Percentiles rank a stretch among this genome's conserved stretches.
These are phyloP conservation scores for Halocaridina rubra DNA, from an alignment of 2,888 invertebrate genomes.

Conservation along the genomic window DNA sequence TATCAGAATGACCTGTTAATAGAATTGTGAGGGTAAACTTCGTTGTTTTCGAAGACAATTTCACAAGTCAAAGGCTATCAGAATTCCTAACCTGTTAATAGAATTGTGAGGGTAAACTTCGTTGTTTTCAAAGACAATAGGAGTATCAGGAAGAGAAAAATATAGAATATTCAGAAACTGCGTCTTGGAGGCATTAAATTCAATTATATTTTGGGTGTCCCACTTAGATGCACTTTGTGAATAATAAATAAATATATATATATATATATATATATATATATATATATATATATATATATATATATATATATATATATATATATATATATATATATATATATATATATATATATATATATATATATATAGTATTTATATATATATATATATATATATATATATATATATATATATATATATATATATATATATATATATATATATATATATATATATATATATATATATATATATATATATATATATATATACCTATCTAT, in stretches of 20 bases:
- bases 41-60: too few relatives aligned
- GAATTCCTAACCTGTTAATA: too few relatives aligned
- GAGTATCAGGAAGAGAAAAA: too few relatives aligned
- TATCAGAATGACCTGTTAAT: too few relatives aligned
- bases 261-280: not conserved
- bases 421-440: not conserved
- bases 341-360: not conserved
- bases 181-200: too few relatives aligned
- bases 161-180: too few relatives aligned
- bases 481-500: not conserved
- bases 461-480: conserved; percentile 8
- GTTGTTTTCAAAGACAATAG: too few relatives aligned
- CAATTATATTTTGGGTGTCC: too few relatives aligned
- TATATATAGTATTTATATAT: not conserved
- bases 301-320: not conserved
- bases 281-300: not conserved
- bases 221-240: too few relatives aligned
- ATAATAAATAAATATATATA: not conserved
- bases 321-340: not conserved
- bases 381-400: not conserved
- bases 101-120: too few relatives aligned
- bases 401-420: not conserved
- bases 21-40: too few relatives aligned
- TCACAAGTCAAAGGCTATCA: too few relatives aligned
- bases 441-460: not conserved